These are phyloP conservation scores for Uropsilus gracilis DNA, from an alignment of 2,113 vertebrate species.

Conservation along the genomic window DNA sequence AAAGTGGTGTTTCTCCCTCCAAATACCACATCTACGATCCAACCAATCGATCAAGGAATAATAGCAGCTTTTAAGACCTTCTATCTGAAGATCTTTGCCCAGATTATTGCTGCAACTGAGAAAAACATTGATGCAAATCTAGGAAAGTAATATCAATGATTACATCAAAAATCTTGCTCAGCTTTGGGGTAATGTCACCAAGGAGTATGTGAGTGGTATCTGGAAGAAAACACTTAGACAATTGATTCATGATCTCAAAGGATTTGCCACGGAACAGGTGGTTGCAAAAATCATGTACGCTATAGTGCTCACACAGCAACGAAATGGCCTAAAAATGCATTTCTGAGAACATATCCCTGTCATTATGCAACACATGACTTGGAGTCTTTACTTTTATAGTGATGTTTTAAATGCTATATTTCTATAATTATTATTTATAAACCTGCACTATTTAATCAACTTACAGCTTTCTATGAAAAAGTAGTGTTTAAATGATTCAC, in stretches of 20 bases:
- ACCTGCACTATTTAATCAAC: background rate
- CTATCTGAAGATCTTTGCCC: background rate
- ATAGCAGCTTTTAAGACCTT: background rate
- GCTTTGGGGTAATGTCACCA: background rate
- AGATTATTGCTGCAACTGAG: background rate
- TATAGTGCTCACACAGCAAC: background rate
- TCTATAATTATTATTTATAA: conserved; percentile 33
- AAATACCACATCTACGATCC: background rate
- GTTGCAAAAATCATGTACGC: background rate
- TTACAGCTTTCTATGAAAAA: background rate
- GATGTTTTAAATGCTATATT: conserved; percentile 41
- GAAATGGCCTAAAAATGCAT: background rate
- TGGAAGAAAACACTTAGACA: background rate
- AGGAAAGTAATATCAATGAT: background rate
- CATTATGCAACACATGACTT: background rate
- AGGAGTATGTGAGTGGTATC: background rate
- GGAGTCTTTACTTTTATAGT: conserved; percentile 1
- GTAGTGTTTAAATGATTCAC: background rate
- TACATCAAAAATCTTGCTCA: background rate
- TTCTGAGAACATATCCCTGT: background rate
- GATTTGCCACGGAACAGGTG: background rate
- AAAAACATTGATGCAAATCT: background rate
- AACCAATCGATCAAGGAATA: background rate
- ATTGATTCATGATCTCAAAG: background rate
- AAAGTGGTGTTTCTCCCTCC: background rate